A percentile compares a stretch with the other conserved stretches of the same genome.
phyloP scores from a whole-genome alignment of 2,797 vertebrate genomes.

The Crax fasciolata region DNA sequence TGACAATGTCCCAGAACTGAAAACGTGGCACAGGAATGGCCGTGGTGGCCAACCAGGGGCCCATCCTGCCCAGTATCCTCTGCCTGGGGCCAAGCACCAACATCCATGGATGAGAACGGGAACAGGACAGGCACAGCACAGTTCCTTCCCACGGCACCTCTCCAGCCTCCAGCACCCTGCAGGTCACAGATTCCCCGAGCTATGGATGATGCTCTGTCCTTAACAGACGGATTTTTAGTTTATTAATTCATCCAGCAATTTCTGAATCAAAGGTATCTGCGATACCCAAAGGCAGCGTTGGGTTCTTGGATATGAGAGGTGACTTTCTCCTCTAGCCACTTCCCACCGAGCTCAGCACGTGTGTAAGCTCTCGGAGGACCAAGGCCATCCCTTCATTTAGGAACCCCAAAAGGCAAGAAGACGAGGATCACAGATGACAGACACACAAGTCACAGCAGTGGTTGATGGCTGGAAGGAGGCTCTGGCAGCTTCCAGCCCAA shows the following conservation, averaged over 20 bases:
- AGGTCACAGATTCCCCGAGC: neutral
- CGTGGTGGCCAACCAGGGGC: neutral
- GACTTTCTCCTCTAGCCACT: neutral
- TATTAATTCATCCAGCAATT: neutral
- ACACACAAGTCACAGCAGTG: too few relatives aligned
- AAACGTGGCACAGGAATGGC: neutral
- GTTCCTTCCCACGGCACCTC: neutral
- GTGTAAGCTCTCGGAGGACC: neutral
- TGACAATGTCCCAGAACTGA: neutral
- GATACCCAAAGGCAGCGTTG: neutral
- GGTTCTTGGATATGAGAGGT: neutral
- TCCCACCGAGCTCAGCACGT: neutral
- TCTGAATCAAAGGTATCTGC: neutral
- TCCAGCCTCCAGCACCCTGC: too few relatives aligned
- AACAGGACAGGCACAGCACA: neutral
- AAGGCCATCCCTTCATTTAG: neutral
- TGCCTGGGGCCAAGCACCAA: neutral
- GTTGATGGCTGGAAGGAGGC: neutral
- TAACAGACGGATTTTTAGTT: neutral
- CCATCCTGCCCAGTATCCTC: neutral
- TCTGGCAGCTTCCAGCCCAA: neutral
- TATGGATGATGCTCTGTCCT: neutral
- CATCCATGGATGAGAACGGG: fast-evolving
- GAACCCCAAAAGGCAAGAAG: neutral
- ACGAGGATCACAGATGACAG: neutral